A percentile compares a stretch with the other conserved stretches of the same genome.
Evolutionary conservation across 2,888 invertebrate genomes (phyloP).

Genomic region (Ormyrus nitidulus): DNA sequence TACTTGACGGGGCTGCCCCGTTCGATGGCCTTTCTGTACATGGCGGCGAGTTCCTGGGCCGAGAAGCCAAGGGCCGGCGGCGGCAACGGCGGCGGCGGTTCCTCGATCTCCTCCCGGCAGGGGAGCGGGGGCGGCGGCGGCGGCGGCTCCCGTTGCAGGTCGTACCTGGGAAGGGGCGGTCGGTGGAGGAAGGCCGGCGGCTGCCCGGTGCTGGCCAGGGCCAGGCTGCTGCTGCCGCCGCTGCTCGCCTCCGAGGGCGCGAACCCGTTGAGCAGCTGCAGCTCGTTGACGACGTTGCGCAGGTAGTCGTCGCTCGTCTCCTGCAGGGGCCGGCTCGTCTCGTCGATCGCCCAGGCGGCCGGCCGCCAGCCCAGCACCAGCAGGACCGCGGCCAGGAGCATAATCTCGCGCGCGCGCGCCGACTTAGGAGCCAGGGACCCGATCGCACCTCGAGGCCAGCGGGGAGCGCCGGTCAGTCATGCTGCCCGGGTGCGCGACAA

Average conservation of each 20-base stretch:
- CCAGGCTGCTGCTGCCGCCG: neutral
- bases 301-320: slow-evolving; percentile 47
- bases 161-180: no score
- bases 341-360: neutral
- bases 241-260: neutral
- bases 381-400: neutral
- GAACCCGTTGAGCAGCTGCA: slow-evolving; percentile 40
- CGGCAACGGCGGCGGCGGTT: neutral
- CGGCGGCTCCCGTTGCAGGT: neutral
- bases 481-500: neutral
- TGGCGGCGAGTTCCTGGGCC: slow-evolving; percentile 40
- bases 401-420: no score
- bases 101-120: neutral
- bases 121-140: neutral
- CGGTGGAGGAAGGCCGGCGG: no score
- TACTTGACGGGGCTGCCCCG: slow-evolving; percentile 33
- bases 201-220: no score
- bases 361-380: no score
- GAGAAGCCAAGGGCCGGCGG: slow-evolving; percentile 27
- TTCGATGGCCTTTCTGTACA: slow-evolving; percentile 50
- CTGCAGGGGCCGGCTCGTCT: neutral
- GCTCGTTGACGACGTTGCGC: slow-evolving; percentile 49
- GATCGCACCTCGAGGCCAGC: no score
- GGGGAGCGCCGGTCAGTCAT: neutral
- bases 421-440: no score